phyloP scores from a whole-genome alignment of 2,797 vertebrate species.

The Urosaurus nigricauda region DNA sequence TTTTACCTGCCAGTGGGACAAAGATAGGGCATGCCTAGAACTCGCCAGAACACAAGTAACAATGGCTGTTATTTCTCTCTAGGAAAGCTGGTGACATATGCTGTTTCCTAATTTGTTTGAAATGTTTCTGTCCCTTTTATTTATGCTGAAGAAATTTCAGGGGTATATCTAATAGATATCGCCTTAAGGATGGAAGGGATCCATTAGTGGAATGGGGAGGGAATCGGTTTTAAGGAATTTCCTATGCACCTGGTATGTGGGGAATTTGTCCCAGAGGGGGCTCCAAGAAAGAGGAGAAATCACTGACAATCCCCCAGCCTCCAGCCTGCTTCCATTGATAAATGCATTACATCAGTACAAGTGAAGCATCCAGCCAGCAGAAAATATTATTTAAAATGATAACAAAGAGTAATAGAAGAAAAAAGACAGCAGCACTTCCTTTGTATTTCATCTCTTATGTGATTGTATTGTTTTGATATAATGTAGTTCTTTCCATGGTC shows the following conservation, averaged over 20 bases:
- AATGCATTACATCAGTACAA: neutral
- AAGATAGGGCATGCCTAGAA: neutral
- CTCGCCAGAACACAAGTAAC: neutral
- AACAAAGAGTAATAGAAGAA: neutral
- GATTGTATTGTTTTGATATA: slow-evolving; percentile 23
- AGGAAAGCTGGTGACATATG: too few relatives aligned
- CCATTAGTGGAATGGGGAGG: neutral
- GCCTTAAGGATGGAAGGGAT: neutral
- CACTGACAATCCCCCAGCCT: neutral
- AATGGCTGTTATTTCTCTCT: neutral
- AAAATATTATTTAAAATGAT: neutral
- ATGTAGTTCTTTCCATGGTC: slow-evolving; percentile 26
- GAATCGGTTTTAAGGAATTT: neutral
- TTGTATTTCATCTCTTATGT: slow-evolving; percentile 34
- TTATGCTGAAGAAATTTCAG: neutral
- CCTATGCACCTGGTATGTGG: neutral
- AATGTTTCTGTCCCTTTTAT: neutral
- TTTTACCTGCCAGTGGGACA: too few relatives aligned
- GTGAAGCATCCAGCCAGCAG: neutral
- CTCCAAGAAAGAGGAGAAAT: neutral
- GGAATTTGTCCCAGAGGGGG: neutral
- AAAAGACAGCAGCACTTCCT: slow-evolving; percentile 19
- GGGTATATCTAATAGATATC: neutral
- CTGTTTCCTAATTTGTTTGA: neutral
- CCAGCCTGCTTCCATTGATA: neutral